These are phyloP conservation scores for Rhorus exstirpatorius DNA, from an alignment of 2,888 invertebrate species.

Conservation along the genomic window DNA sequence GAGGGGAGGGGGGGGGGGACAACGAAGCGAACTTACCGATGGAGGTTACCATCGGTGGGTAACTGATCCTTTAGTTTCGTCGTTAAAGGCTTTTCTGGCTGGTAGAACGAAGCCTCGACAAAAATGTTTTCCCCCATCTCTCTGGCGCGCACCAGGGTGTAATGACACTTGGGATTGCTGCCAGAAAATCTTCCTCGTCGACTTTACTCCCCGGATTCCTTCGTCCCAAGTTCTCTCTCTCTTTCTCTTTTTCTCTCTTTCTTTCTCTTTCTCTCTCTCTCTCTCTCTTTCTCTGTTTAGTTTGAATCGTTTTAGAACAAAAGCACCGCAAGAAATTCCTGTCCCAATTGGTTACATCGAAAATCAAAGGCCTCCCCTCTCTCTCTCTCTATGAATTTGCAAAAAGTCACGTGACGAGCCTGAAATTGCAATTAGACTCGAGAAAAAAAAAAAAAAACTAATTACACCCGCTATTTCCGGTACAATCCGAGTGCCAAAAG, in stretches of 20 bases:
- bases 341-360: slow-evolving; percentile 47
- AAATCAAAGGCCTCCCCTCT: slow-evolving; percentile 15
- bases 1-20: too few species aligned
- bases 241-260: background rate
- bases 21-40: too few species aligned
- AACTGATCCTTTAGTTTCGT: too few species aligned
- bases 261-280: background rate
- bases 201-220: slow-evolving; percentile 50
- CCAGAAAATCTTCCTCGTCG: slow-evolving; percentile 66
- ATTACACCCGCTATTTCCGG: slow-evolving; percentile 33
- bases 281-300: background rate
- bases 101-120: slow-evolving; percentile 30
- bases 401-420: slow-evolving; percentile 7
- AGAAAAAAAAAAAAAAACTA: slow-evolving; percentile 1
- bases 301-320: slow-evolving; percentile 10
- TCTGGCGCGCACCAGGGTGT: slow-evolving; percentile 69
- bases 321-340: slow-evolving; percentile 29
- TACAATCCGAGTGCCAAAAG: slow-evolving; percentile 21
- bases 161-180: slow-evolving; percentile 76
- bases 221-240: slow-evolving; percentile 30
- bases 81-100: slow-evolving; percentile 3
- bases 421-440: slow-evolving; percentile 32
- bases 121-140: slow-evolving; percentile 44
- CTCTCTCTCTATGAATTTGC: background rate
- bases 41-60: too few species aligned